Base-by-base conservation (phyloP, 2,113 vertebrate genomes). In the Phrynocephalus versicolor region DNA sequence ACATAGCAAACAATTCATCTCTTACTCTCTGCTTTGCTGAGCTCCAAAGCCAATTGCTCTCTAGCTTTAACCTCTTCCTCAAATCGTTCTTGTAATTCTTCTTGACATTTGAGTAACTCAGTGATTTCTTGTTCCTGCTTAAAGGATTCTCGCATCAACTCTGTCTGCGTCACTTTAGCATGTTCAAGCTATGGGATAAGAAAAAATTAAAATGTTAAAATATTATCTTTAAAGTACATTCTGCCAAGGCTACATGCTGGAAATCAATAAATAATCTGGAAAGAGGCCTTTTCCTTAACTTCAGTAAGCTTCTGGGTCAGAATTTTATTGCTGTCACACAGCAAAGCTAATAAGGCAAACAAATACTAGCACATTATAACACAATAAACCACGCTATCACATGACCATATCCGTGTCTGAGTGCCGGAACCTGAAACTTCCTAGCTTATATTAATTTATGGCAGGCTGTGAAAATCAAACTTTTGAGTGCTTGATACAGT, bases 121-220 rank as follows among this genome's bases (percentile, higher is more conserved):
- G 94, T 93, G 39, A 97, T 97, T 95, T 99, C 98, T 91, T 97
- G 95, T 15, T 97, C 98, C 89, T 97, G 97, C 91, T 96, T 97
- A 96, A 98, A 97, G 30, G 98, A 98, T 90, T 99, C 98, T 79
- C 95, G 96, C 96, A 99, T 95, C 93, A 99, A 95, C 86, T 99
- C 98, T 14, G 98, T 99, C 96, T 99, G 97, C 72, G 98, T 97
- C 87, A 97, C 87, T 93, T 96, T 97, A 39, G 98, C 99, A 94
- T 99, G 99, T 91, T 99, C 98, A 62, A 99, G 96, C 99, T 99
- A 88, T 76, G 86, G 30, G 16, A 73, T 64, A 90, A 79, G 65
- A 80, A 64, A 69, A 84, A 88, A 90, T 18, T 45, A 85, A 16
- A 86, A 9, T 84, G 62, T 88, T 87, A 45, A 93, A 45, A 70